Evolutionary conservation across 2,888 invertebrate genomes (phyloP).

Genomic region (Cylindroiulus punctatus): DNA sequence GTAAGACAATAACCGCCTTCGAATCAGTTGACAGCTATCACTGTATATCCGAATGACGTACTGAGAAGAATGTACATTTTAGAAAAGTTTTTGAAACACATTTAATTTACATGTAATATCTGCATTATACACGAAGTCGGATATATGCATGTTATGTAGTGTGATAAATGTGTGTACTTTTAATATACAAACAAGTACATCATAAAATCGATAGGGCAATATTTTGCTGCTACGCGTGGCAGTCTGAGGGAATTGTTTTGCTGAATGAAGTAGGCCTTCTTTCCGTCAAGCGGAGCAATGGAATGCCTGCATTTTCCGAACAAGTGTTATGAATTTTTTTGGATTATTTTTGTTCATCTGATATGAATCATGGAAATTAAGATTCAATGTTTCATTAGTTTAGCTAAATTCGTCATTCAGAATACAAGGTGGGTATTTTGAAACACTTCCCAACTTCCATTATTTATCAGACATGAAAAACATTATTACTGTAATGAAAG

Average conservation of each 20-base stretch:
- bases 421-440: too few relatives aligned
- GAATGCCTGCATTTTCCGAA: not conserved
- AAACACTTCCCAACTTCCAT: too few relatives aligned
- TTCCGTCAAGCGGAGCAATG: not conserved
- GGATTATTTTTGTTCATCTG: not conserved
- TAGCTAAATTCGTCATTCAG: too few relatives aligned
- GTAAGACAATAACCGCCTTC: not conserved
- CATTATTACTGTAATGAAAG: too few relatives aligned
- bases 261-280: not conserved
- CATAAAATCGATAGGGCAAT: not conserved
- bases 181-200: not conserved
- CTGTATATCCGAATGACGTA: not conserved
- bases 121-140: not conserved
- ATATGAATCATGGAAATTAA: not conserved
- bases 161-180: not conserved
- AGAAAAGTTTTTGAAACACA: not conserved
- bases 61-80: not conserved
- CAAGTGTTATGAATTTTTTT: not conserved
- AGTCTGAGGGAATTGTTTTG: not conserved
- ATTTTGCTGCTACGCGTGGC: not conserved
- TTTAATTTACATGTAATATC: too few relatives aligned
- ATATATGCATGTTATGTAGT: slow-evolving; percentile 5
- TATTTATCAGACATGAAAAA: too few relatives aligned
- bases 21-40: not conserved
- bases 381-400: too few relatives aligned